phyloP scores from a whole-genome alignment of 2,797 vertebrate species.

The Buphagus erythrorhynchus region DNA sequence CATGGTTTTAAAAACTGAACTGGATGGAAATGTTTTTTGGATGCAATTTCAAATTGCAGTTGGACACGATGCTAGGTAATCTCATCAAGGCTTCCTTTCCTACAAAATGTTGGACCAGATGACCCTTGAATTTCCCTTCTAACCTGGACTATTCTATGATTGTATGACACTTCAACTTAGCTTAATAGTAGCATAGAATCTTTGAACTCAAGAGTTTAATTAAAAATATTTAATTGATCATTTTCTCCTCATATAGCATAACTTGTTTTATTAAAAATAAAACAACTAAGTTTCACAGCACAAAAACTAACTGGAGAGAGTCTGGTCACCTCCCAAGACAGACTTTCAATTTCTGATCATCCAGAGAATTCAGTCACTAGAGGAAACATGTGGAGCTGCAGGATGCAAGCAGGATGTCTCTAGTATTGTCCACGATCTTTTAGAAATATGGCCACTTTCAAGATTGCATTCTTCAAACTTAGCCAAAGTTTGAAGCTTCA shows the following conservation, averaged over 20 bases:
- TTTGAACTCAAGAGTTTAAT: neutral
- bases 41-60: neutral
- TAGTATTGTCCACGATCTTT: neutral
- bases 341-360: neutral
- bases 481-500: neutral
- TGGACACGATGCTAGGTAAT: neutral
- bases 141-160: neutral
- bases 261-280: neutral
- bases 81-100: neutral
- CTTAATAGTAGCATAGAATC: neutral
- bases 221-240: neutral
- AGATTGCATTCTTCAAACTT: neutral
- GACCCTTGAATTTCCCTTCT: neutral
- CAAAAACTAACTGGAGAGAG: neutral
- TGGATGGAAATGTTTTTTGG: neutral
- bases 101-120: neutral
- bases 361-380: neutral
- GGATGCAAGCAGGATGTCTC: neutral
- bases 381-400: neutral
- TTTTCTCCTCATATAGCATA: neutral
- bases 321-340: neutral
- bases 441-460: neutral
- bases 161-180: neutral
- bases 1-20: neutral
- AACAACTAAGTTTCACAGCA: neutral